These are phyloP conservation scores for Poecilia picta DNA, from an alignment of 2,797 vertebrate species.

Conservation along the genomic window DNA sequence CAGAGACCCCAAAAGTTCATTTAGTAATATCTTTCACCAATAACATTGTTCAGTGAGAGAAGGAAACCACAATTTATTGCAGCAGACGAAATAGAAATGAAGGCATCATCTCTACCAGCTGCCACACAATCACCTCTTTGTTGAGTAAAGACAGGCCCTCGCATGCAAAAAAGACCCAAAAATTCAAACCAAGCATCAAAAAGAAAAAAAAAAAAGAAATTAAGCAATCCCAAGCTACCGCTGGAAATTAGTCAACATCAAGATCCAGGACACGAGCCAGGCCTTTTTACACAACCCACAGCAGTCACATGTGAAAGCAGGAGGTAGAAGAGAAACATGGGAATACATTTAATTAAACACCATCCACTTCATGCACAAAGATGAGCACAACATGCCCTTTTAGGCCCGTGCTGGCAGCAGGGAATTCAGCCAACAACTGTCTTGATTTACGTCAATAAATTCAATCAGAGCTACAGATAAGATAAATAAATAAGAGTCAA, in stretches of 20 bases:
- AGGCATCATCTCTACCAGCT: conserved; percentile 29
- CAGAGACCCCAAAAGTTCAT: conserved; percentile 1
- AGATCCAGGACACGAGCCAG: conserved; percentile 34
- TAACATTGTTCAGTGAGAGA: conserved; percentile 11
- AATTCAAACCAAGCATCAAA: conserved; percentile 12
- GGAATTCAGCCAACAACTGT: conserved; percentile 72
- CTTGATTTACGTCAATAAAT: conserved; percentile 31
- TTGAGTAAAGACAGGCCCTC: conserved; percentile 50
- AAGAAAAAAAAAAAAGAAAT: conserved; percentile 30
- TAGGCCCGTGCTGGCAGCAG: conserved; percentile 64
- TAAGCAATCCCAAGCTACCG: conserved; percentile 35
- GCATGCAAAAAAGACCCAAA: conserved; percentile 56
- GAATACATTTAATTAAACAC: conserved; percentile 41
- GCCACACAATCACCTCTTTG: conserved; percentile 52
- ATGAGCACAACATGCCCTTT: conserved; percentile 41
- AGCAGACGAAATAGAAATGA: conserved; percentile 34
- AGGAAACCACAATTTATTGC: conserved; percentile 17
- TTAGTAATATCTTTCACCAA: conserved; percentile 20
- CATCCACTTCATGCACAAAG: conserved; percentile 50
- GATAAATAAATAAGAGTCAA: conserved; percentile 10
- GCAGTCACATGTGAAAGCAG: conserved; percentile 24
- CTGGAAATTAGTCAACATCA: conserved; percentile 47
- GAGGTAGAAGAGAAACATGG: conserved; percentile 19
- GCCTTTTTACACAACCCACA: conserved; percentile 41
- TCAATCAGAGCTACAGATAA: neutral